Evolutionary conservation across 2,797 vertebrate species (phyloP).

Genomic region (Apogon hyalosoma): DNA sequence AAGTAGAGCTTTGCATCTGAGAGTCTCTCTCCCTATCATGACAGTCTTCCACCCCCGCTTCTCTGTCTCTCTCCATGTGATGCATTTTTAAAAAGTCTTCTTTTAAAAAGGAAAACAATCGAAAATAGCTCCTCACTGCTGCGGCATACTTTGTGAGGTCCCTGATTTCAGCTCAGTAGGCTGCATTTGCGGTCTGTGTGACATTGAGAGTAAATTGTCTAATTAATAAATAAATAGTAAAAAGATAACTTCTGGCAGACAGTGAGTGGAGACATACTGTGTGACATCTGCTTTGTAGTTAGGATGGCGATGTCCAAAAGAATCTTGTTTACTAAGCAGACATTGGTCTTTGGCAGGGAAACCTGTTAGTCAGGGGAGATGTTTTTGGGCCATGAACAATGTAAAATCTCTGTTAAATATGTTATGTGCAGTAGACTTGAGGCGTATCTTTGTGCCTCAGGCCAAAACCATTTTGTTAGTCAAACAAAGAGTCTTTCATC

Average conservation of each 20-base stretch:
- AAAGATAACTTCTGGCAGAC: conserved; percentile 76
- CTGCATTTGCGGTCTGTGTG: conserved; percentile 19
- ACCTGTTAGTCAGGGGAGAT: conserved; percentile 80
- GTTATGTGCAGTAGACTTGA: conserved; percentile 73
- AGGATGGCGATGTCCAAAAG: conserved; percentile 78
- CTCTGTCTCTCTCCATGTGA: conserved; percentile 41
- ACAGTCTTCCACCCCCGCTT: conserved; percentile 9
- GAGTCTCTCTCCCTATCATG: conserved; percentile 29
- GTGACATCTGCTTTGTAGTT: conserved; percentile 84
- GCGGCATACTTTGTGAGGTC: conserved; percentile 33
- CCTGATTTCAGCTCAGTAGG: conserved; percentile 54
- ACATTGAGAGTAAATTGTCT: conserved; percentile 58
- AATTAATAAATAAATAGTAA: conserved; percentile 79
- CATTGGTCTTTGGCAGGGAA: conserved; percentile 81
- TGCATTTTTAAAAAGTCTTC: conserved; percentile 66
- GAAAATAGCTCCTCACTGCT: conserved; percentile 52
- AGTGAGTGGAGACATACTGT: conserved; percentile 76
- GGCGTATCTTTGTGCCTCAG: conserved; percentile 63
- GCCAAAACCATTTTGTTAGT: conserved; percentile 73
- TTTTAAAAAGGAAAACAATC: conserved; percentile 60
- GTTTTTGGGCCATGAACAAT: conserved; percentile 79
- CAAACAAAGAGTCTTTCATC: conserved; percentile 69
- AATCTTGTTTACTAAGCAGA: conserved; percentile 80
- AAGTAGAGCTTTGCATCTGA: conserved; percentile 42
- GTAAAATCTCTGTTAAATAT: conserved; percentile 80